These are phyloP conservation scores for Drosophila anceps DNA, from an alignment of 2,888 invertebrate genomes.

Conservation along the genomic window DNA sequence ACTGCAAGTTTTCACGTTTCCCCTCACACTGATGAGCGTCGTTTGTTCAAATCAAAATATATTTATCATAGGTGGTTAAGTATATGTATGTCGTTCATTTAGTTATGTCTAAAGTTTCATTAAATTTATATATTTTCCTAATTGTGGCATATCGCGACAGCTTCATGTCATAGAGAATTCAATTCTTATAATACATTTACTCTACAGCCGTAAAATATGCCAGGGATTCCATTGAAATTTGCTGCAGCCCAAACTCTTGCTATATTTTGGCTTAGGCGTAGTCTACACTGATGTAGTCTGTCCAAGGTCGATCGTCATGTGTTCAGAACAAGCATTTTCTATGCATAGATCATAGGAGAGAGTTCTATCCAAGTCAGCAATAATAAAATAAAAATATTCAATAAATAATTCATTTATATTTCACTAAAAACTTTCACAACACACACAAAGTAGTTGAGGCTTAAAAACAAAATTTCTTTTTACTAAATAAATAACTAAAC, in stretches of 20 bases:
- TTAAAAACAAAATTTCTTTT: conserved; percentile 44
- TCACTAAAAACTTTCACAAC: conserved; percentile 63
- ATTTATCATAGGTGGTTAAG: conserved; percentile 36
- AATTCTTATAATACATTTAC: conserved; percentile 8
- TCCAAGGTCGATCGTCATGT: conserved; percentile 8
- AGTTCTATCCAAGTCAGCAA: conserved; percentile 1
- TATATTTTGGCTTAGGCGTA: not conserved
- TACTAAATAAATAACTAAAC: conserved; percentile 69
- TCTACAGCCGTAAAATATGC: conserved; percentile 28
- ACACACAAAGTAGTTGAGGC: conserved; percentile 36
- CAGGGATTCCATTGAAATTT: not conserved
- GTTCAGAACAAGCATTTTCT: not conserved
- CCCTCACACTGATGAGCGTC: conserved; percentile 5
- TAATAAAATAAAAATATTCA: conserved; percentile 38
- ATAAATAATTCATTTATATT: conserved; percentile 73
- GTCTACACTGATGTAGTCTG: not conserved
- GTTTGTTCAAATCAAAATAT: conserved; percentile 19
- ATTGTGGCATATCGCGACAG: conserved; percentile 4
- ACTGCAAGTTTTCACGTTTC: conserved; percentile 52
- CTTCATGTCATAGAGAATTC: not conserved
- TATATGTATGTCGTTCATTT: conserved; percentile 23
- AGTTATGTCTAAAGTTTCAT: conserved; percentile 5
- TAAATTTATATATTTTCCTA: not conserved
- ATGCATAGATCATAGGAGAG: conserved; percentile 1
- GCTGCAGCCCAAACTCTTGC: conserved; percentile 13